Base-by-base conservation (phyloP, 1,140 invertebrate species). In the Aphaenogaster rudis region DNA sequence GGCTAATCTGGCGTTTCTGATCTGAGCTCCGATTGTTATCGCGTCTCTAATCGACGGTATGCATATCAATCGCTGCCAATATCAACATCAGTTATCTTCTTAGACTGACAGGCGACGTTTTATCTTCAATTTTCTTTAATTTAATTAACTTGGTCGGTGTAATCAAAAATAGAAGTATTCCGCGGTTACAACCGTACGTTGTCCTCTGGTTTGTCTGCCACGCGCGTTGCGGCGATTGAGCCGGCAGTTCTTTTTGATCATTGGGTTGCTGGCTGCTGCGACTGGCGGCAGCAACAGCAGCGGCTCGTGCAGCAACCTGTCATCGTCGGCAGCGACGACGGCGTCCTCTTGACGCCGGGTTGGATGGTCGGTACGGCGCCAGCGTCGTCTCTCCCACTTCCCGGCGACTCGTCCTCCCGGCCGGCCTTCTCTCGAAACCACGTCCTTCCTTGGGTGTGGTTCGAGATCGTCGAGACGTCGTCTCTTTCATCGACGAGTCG, bases 361-460 rank as follows among this genome's bases (percentile, higher is more conserved):
- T 42, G 81, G 69, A 45, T 42, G 57, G 84, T 85, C 78, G 91
- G 82, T 91, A 92, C 76, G 88, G 88, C 92, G 92, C 91, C 90
- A 92, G 90, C 78, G 85, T 92, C 91, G 86, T 63, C 82, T 64
- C 69, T 80, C 84, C 88, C 87, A 88, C 74, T 72, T 66, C 79
- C 42, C 17, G 54, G 33, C 76, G 21, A 63, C 86, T 90, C 81
- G 80, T 88, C 84, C 84, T 69, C 89, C 84, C 87, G 88, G 87
- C 71, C 81, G 87, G 81, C 84, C 86, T 86, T 88, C 90, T 88
- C 87, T 79, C 64, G 63, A 82, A 89, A 86, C 77, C 59, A 78
- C 76, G 84, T 88, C 77, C 87, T 66, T 84, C 86, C 86, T 84
- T 92, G 88, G 91, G 91, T 92, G 91, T 92, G 91, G 91, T 92